A percentile compares a stretch with the other conserved stretches of the same genome.
phyloP scores from a whole-genome alignment of 2,888 invertebrate genomes.

The Chrysomela aeneicollis region DNA sequence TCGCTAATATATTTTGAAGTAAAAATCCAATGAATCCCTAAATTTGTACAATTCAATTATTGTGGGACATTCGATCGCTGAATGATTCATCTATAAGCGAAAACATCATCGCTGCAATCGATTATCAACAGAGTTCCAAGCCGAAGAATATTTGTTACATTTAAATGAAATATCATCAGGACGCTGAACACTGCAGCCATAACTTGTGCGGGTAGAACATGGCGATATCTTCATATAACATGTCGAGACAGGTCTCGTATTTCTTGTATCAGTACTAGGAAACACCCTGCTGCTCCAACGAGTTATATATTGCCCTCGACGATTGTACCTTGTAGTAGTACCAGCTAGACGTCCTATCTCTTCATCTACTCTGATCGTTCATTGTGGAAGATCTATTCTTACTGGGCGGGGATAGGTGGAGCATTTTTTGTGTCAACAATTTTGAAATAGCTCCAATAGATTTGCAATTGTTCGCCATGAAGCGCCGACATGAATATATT shows the following conservation, averaged over 20 bases:
- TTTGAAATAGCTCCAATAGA: constrained; percentile 9
- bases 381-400: constrained; percentile 36
- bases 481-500: too few species aligned
- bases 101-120: too few species aligned
- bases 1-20: too few species aligned
- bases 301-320: constrained; percentile 60
- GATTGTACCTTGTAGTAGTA: constrained; percentile 58
- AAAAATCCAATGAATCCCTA: too few species aligned
- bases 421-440: constrained; percentile 3
- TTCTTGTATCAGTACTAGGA: constrained; percentile 61
- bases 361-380: constrained; percentile 36
- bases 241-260: constrained; percentile 60
- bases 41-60: too few species aligned
- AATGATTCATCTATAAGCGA: too few species aligned
- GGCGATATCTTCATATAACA: constrained; percentile 62
- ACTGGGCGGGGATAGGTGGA: constrained; percentile 24
- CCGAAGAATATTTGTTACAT: constrained; percentile 15
- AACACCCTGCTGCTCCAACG: constrained; percentile 60
- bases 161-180: constrained; percentile 44
- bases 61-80: too few species aligned
- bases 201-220: constrained; percentile 56
- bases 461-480: neutral
- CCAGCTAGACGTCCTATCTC: constrained; percentile 56
- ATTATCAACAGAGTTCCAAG: too few species aligned
- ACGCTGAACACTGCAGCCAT: constrained; percentile 49